Evolutionary conservation across 2,888 invertebrate genomes (phyloP).

Genomic region (Synergus japonicus): DNA sequence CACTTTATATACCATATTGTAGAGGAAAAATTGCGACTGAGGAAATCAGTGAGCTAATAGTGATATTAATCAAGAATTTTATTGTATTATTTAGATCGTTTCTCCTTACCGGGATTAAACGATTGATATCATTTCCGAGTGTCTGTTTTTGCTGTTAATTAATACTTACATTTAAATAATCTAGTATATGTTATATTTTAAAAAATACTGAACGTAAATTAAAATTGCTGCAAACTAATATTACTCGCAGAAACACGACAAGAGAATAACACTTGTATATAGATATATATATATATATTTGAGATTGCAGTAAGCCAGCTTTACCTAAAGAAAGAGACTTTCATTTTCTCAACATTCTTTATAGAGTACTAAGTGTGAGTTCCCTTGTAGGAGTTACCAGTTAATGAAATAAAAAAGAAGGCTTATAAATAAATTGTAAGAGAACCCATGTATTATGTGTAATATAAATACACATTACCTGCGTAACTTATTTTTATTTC

Average conservation of each 20-base stretch:
- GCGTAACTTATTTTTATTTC: too few species aligned
- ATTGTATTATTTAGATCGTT: neutral
- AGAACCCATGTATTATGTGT: neutral
- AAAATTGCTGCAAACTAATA: neutral
- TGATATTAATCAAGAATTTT: slow-evolving; percentile 26
- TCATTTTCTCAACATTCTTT: slow-evolving; percentile 4
- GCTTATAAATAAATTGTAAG: neutral
- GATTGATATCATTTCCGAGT: neutral
- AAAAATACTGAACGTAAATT: neutral
- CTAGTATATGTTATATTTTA: too few species aligned
- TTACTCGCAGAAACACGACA: neutral
- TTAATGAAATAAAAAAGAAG: neutral
- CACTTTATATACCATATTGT: too few species aligned
- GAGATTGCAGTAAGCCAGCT: neutral
- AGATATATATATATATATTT: too few species aligned
- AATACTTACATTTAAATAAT: too few species aligned
- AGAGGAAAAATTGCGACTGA: too few species aligned
- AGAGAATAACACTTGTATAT: neutral
- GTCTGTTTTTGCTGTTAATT: neutral
- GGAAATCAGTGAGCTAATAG: slow-evolving; percentile 18
- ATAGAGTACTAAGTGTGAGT: neutral
- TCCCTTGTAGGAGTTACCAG: neutral
- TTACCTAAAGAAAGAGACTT: slow-evolving; percentile 7
- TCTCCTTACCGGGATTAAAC: neutral
- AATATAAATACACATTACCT: too few species aligned